Percentiles rank a stretch among this genome's conserved stretches.
Conservation (phyloP, 2,797 vertebrate genomes). For the Squalus acanthias region DNA sequence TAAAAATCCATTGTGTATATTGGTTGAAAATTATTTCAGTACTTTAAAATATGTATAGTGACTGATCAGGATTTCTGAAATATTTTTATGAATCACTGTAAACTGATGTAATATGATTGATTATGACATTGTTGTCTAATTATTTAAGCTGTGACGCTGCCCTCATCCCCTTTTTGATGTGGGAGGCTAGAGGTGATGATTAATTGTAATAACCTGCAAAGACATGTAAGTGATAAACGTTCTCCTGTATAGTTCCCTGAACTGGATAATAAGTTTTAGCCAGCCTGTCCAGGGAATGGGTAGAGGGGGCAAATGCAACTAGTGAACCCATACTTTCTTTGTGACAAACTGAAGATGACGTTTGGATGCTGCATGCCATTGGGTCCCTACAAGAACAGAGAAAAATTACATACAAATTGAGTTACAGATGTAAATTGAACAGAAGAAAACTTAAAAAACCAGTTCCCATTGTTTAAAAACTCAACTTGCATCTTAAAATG, state of each 20-base stretch:
- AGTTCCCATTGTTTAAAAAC: neutral
- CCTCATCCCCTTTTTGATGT: neutral
- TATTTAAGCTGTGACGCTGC: neutral
- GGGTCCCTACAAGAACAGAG: neutral
- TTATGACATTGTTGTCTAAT: neutral
- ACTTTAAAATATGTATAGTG: neutral
- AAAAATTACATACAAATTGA: neutral
- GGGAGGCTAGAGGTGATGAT: neutral
- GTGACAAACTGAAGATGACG: neutral
- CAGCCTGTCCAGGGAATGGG: too few relatives aligned
- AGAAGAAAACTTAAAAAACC: neutral
- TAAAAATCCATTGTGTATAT: neutral
- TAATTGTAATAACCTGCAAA: neutral
- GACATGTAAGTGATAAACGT: neutral
- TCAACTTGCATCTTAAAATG: neutral
- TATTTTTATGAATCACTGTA: constrained; percentile 18
- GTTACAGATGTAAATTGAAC: neutral
- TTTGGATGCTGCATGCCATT: neutral
- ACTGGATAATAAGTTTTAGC: neutral
- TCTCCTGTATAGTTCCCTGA: neutral
- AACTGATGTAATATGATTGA: neutral
- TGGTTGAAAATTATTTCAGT: neutral
- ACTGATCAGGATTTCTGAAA: neutral
- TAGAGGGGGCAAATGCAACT: neutral
- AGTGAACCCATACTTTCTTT: neutral